Percentiles rank a stretch among this genome's conserved stretches.
Conservation (phyloP, 2,888 invertebrate genomes). For the Lasius fuliginosus region DNA sequence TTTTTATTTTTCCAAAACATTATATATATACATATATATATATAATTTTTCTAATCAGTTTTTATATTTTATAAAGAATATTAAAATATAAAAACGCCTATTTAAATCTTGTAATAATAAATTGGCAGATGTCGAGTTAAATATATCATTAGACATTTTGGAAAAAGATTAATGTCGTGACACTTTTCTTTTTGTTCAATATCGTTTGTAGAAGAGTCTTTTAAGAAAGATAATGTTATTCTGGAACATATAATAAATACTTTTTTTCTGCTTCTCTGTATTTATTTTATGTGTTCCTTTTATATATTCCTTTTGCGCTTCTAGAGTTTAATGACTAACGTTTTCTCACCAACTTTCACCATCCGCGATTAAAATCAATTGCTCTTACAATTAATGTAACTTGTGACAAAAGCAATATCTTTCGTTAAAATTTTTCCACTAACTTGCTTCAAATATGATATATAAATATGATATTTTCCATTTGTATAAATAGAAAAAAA, state of each 20-base stretch:
- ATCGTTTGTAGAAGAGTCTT: slow-evolving; percentile 32
- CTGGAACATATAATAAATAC: slow-evolving; percentile 61
- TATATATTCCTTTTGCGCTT: slow-evolving; percentile 22
- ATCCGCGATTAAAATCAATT: slow-evolving; percentile 61
- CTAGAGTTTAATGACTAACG: slow-evolving; percentile 59
- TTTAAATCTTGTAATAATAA: slow-evolving; percentile 55
- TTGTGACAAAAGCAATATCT: not conserved
- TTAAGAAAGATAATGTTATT: slow-evolving; percentile 52
- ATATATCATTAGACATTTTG: slow-evolving; percentile 60
- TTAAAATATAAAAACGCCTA: not conserved
- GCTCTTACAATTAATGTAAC: not conserved
- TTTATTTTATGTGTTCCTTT: slow-evolving; percentile 24
- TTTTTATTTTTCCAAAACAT: not conserved
- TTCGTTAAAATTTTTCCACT: not conserved
- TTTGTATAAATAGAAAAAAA: not conserved
- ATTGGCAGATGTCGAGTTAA: slow-evolving; percentile 42
- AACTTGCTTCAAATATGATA: not conserved
- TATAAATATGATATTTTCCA: not conserved
- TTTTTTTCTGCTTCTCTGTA: slow-evolving; percentile 51
- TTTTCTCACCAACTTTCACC: slow-evolving; percentile 44
- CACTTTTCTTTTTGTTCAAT: slow-evolving; percentile 52
- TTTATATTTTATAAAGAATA: not conserved
- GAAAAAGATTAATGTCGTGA: slow-evolving; percentile 55
- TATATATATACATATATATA: not conserved
- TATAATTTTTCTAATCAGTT: not conserved